Evolutionary conservation across 2,888 invertebrate genomes (phyloP).

Genomic region (Drosophila histrio): DNA sequence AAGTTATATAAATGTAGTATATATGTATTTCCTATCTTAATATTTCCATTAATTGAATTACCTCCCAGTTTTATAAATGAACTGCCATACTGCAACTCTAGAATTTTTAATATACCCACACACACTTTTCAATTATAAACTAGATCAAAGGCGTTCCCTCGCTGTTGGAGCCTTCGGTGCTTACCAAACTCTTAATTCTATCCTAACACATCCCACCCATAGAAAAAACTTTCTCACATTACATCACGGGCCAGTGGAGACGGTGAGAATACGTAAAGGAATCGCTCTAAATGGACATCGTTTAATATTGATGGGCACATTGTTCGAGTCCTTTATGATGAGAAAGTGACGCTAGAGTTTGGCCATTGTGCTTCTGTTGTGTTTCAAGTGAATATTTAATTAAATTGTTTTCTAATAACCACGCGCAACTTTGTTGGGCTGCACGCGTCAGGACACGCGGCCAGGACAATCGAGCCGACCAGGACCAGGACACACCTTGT

Average conservation of each 20-base stretch:
- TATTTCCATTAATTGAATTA: not conserved
- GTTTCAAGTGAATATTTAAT: conserved; percentile 83
- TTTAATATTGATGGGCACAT: conserved; percentile 75
- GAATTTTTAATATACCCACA: not conserved
- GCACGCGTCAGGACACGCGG: conserved; percentile 67
- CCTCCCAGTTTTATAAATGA: not conserved
- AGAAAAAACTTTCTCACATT: conserved; percentile 73
- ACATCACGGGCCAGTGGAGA: conserved; percentile 61
- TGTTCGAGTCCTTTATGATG: conserved; percentile 66
- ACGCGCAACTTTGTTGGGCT: conserved; percentile 65
- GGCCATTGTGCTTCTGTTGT: conserved; percentile 32
- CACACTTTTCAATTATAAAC: conserved; percentile 18
- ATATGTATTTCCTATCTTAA: not conserved
- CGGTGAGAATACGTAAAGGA: conserved; percentile 25
- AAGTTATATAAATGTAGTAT: not conserved
- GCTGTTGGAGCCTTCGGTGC: conserved; percentile 2
- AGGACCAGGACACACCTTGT: conserved; percentile 78
- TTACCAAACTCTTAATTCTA: conserved; percentile 27
- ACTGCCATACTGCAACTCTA: not conserved
- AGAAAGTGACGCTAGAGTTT: conserved; percentile 55
- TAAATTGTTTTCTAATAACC: conserved; percentile 83
- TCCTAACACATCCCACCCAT: conserved; percentile 20
- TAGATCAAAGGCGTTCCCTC: conserved; percentile 64
- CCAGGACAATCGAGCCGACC: conserved; percentile 44
- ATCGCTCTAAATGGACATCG: conserved; percentile 72